Evolutionary conservation across 2,797 vertebrate species (phyloP).

Genomic region (Sciurus carolinensis): DNA sequence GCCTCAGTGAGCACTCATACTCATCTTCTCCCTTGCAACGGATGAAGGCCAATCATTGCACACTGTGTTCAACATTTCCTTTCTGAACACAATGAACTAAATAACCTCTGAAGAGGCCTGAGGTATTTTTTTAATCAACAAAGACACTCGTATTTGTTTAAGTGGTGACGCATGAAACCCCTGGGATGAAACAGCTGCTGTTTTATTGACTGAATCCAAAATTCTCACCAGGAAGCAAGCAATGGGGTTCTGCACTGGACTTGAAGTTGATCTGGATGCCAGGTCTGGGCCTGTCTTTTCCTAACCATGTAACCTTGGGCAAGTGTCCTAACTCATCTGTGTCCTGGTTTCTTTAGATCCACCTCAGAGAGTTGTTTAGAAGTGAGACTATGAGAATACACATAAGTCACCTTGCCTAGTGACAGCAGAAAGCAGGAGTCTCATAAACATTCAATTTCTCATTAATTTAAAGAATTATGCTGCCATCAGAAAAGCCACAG

Average conservation of each 20-base stretch:
- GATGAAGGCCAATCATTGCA: neutral
- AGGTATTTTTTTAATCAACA: neutral
- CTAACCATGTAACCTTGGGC: neutral
- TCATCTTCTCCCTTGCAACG: neutral
- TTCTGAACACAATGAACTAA: neutral
- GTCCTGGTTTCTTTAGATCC: neutral
- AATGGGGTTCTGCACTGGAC: neutral
- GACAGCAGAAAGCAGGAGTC: neutral
- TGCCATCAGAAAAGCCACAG: neutral
- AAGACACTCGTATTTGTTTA: neutral
- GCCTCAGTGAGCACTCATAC: neutral
- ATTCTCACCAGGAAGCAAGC: neutral
- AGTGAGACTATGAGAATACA: neutral
- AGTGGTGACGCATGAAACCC: neutral
- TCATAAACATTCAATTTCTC: neutral
- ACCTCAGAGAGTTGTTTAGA: neutral
- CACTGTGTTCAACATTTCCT: neutral
- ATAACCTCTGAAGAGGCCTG: neutral
- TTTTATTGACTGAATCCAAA: neutral
- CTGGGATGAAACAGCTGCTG: neutral
- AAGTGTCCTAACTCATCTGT: neutral
- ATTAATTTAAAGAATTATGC: neutral
- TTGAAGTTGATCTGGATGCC: neutral
- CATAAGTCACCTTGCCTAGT: neutral
- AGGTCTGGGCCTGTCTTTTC: neutral